Evolutionary conservation across 2,888 invertebrate species (phyloP), one percentile per base, ranked within the genome.

Genomic region (Leptothorax acervorum): DNA sequence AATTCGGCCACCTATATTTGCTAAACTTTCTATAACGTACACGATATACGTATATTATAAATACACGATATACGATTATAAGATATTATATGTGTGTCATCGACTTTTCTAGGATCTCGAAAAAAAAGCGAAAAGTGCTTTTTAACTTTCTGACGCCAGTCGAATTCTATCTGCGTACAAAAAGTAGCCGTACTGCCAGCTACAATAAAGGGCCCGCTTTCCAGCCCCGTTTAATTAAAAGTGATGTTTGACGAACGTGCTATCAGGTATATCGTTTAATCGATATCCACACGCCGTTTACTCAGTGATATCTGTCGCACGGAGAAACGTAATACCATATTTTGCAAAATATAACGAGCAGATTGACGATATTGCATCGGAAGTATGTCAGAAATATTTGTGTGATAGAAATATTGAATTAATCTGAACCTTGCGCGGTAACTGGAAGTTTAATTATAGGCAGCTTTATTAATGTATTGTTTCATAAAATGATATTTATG

Each of bases 1-100:
- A 70, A 82, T 82, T 74, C 48, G 51, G 66, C 48, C 76, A 63
- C 53, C 28, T 65, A 53, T 68, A 82, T 76, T 86, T 82, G 60
- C 83, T 86, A 86, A 86, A 86, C 81, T 86, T 87, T 85, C 87
- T 83, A 87, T 57, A 63, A 42, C 60, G 31, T 84, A 66, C 55
- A 71, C 74, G 42, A 63, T 82, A 78, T 35, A 48, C 63, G 45
- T 70, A 53, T 70, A 73, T 70, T 70, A 73, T 70, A 70, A 70
- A 71, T 53, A 53, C 65, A 66, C 65, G 65, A 65, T 86, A 83
- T 57, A 83, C 70, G 86, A 39, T 65, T 68, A 23, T 68, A 86
- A 74, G 76, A 6, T 76, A 76, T 68, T 78, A 85, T 78, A 78
- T 62, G 48, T 68, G 78, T 76, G 78, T 68, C 66, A 78, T 83